A percentile compares a stretch with the other conserved stretches of the same genome.
Evolutionary conservation across 2,797 vertebrate species (phyloP).

Genomic region (Cichlasoma orientale): DNA sequence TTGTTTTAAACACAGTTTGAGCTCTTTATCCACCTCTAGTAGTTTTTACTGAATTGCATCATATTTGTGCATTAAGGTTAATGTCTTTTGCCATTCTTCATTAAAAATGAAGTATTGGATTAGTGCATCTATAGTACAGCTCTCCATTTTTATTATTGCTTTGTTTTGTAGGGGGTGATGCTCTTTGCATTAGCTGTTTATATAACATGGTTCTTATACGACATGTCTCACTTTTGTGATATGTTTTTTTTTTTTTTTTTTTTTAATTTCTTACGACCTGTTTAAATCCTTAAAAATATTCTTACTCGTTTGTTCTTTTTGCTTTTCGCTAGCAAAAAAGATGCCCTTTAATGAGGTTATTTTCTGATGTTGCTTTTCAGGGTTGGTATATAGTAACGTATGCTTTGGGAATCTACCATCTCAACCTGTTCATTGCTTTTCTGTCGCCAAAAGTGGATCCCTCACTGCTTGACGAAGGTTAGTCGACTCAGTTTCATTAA

Average conservation of each 20-base stretch:
- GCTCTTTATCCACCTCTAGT: not conserved
- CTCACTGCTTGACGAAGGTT: slow-evolving; percentile 98
- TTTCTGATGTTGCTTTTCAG: slow-evolving; percentile 75
- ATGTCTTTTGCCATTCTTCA: not conserved
- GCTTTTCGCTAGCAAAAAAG: not conserved
- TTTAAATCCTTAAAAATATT: too few relatives aligned
- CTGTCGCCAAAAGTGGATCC: slow-evolving; percentile 99
- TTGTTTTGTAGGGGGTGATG: not conserved
- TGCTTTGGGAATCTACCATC: slow-evolving; percentile 98
- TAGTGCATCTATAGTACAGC: not conserved
- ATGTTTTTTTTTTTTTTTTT: too few relatives aligned
- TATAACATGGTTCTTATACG: not conserved
- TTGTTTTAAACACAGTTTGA: not conserved
- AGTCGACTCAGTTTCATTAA: slow-evolving; percentile 22
- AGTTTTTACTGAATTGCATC: not conserved
- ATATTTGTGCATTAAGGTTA: not conserved
- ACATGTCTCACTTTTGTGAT: not conserved
- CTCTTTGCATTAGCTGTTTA: not conserved
- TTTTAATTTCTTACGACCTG: too few relatives aligned
- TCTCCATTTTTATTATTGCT: not conserved
- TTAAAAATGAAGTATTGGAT: not conserved
- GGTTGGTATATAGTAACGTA: slow-evolving; percentile 99
- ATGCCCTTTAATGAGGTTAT: not conserved
- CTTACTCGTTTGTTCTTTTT: not conserved
- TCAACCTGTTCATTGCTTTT: slow-evolving; percentile 99